Evolutionary conservation across 2,888 invertebrate genomes (phyloP), one percentile per base, ranked within the genome.

Genomic region (Syritta pipiens): DNA sequence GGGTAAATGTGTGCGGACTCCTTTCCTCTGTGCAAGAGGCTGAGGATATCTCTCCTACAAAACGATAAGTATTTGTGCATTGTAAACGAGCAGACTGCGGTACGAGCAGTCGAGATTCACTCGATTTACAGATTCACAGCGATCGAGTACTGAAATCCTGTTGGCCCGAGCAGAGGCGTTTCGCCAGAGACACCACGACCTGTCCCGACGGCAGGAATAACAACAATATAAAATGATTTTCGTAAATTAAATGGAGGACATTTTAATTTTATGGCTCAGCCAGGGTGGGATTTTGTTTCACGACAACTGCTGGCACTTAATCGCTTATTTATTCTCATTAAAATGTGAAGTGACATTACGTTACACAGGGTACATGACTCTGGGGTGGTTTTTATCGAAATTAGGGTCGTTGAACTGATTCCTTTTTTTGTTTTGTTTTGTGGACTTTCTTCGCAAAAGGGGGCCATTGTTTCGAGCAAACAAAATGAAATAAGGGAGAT

Each of bases 281-380:
- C 40, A 14, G 60, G 60, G 48, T 67, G 65, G 77, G 65, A 59
- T 71, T 65, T 71, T 53, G 57, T 77, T 59, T 65, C 30, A 37
- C 46, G 26, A 59, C 57, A 77, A 69, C 71, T 76, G 44, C 44
- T 57, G 71, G 51, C 59, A 40, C 71, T 77, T 77, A 77, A 77
- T 72, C 59, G 77, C 65, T 77, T 77, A 77, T 77, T 77, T 77
- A 77, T 77, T 77, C 60, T 72, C 77, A 77, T 77, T 77, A 77
- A 77, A 65, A 72, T 72, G 51, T 77, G 65, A 72, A 77, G 49
- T 71, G 71, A 60, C 65, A 71, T 67, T 65, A 59, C 65, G 42
- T 22, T 42, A 30, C 30, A 42, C 51, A 42, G 22, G 30, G 35
- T 37, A 32, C 63, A 48, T 10, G 59, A 24, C 22, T 9, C 24